phyloP scores from a whole-genome alignment of 1,140 invertebrate genomes.

The Odontomachus brunneus region DNA sequence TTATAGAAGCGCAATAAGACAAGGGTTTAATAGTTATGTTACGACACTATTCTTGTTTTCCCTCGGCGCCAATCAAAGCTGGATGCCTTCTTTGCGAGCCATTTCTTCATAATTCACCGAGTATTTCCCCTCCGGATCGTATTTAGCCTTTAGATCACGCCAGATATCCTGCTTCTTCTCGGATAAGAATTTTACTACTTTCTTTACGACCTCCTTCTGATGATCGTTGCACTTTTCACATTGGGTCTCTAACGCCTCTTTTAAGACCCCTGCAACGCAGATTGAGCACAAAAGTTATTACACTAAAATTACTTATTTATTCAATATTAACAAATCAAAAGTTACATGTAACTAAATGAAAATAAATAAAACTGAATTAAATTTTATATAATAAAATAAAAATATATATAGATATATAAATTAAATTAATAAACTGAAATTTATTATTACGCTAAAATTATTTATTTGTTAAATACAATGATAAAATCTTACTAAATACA shows the following conservation, averaged over 20 bases:
- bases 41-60: neutral
- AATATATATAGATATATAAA: no score
- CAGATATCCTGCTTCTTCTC: conserved; percentile 87
- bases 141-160: conserved; percentile 86
- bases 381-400: neutral
- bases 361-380: neutral
- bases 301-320: neutral
- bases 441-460: no score
- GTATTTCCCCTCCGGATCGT: conserved; percentile 87
- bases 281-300: conserved; percentile 17
- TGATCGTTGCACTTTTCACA: conserved; percentile 88
- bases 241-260: conserved; percentile 87
- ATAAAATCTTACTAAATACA: no score
- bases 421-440: no score
- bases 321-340: conserved; percentile 16
- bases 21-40: neutral
- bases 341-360: neutral
- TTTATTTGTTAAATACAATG: no score
- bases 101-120: conserved; percentile 86
- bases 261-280: conserved; percentile 83
- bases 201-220: conserved; percentile 86
- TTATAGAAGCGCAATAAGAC: conserved; percentile 17
- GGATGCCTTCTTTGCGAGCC: conserved; percentile 79
- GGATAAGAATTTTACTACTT: conserved; percentile 86
- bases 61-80: conserved; percentile 14